phyloP scores from a whole-genome alignment of 2,888 invertebrate species.

The Idaea dimidiata region DNA sequence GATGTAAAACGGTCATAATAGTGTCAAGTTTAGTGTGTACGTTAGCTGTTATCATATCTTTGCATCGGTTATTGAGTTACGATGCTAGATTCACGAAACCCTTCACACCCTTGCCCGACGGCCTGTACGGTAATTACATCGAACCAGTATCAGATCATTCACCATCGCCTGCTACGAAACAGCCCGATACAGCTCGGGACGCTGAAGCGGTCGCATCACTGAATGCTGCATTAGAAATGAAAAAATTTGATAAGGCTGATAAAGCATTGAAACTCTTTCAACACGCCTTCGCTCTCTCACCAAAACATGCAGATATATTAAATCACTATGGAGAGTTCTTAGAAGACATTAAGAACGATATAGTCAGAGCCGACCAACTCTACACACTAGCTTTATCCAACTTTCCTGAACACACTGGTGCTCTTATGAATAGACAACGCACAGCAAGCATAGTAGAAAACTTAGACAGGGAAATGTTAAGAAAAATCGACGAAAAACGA shows the following conservation, averaged over 20 bases:
- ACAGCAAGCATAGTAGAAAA: conserved; percentile 94
- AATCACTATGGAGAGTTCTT: conserved; percentile 96
- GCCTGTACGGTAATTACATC: conserved; percentile 64
- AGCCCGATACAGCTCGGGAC: conserved; percentile 53
- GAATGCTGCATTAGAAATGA: conserved; percentile 92
- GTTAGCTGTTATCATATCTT: conserved; percentile 63
- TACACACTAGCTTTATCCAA: conserved; percentile 92
- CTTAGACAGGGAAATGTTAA: conserved; percentile 89
- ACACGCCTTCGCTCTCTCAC: conserved; percentile 95
- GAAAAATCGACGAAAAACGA: conserved; percentile 91
- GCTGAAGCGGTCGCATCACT: conserved; percentile 92
- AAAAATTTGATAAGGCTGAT: conserved; percentile 88
- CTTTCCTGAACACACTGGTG: conserved; percentile 91
- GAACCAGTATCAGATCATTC: conserved; percentile 52
- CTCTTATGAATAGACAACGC: conserved; percentile 89
- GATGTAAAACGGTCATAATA: conserved; percentile 68
- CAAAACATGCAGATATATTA: conserved; percentile 94
- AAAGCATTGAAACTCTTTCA: conserved; percentile 93
- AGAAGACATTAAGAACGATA: conserved; percentile 91
- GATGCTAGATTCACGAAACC: conserved; percentile 64
- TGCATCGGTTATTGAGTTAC: conserved; percentile 63
- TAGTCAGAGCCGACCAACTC: conserved; percentile 93
- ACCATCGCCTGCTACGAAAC: conserved; percentile 35
- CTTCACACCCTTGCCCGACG: conserved; percentile 68
- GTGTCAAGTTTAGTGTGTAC: conserved; percentile 71